phyloP scores from a whole-genome alignment of 2,797 vertebrate species.

The Anguilla anguilla region DNA sequence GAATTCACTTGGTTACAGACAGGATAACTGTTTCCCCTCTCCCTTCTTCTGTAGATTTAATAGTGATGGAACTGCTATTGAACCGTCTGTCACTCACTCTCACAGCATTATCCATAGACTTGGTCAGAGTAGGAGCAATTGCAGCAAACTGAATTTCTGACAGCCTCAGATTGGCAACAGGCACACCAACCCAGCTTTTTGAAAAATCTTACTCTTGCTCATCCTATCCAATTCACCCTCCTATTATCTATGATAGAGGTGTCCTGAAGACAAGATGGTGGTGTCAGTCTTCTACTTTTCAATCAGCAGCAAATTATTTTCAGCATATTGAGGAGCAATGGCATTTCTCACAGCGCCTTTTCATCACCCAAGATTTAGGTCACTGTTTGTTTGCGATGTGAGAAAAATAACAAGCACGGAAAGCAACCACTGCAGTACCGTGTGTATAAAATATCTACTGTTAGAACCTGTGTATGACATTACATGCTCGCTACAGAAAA shows the following conservation, averaged over 20 bases:
- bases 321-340: neutral
- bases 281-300: conserved; percentile 15
- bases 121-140: conserved; percentile 15
- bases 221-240: neutral
- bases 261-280: neutral
- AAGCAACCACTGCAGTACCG: neutral
- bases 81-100: neutral
- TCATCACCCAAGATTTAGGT: neutral
- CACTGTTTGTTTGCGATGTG: neutral
- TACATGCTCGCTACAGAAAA: neutral
- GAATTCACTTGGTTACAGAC: no score
- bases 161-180: neutral
- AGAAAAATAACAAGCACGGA: neutral
- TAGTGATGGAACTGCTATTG: neutral
- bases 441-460: neutral
- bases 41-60: conserved; percentile 1
- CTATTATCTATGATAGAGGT: neutral
- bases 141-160: conserved; percentile 12
- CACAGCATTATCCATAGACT: neutral
- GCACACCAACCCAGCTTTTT: neutral
- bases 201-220: neutral
- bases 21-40: no score
- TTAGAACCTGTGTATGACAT: neutral
- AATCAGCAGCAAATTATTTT: neutral
- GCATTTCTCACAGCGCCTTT: neutral